Evolutionary conservation across 2,888 invertebrate genomes (phyloP).

Genomic region (Crioceris asparagi): DNA sequence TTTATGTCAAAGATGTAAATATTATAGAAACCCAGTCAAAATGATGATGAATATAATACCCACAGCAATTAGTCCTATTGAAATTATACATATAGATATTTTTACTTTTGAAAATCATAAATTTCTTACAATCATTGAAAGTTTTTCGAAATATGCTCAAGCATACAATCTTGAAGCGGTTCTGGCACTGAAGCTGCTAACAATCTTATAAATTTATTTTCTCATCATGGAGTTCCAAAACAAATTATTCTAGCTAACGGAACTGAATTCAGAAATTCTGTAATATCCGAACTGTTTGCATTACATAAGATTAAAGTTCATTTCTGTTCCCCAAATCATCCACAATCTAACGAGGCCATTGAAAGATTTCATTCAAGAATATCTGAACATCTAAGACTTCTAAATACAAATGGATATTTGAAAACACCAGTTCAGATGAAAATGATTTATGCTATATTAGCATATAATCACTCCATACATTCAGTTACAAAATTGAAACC

Average conservation of each 20-base stretch:
- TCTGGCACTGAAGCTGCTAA: conserved; percentile 10
- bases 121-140: conserved; percentile 17
- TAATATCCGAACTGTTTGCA: too few relatives aligned
- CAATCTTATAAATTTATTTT: conserved; percentile 13
- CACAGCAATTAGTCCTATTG: conserved; percentile 1
- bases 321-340: too few relatives aligned
- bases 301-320: too few relatives aligned
- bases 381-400: too few relatives aligned
- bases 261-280: conserved; percentile 17
- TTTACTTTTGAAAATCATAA: conserved; percentile 13
- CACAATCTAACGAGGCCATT: too few relatives aligned
- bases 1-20: conserved; percentile 6
- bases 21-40: conserved; percentile 6
- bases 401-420: too few relatives aligned
- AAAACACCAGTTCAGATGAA: too few relatives aligned
- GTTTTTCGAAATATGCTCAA: conserved; percentile 18
- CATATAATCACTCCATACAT: conserved; percentile 7
- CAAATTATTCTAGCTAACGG: conserved; percentile 17
- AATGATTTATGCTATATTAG: conserved; percentile 6
- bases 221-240: conserved; percentile 16
- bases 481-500: conserved; percentile 6
- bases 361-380: too few relatives aligned
- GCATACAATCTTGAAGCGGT: conserved; percentile 10
- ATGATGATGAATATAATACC: conserved; percentile 4
- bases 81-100: conserved; percentile 12